Base-by-base conservation (phyloP, 2,113 vertebrate species). In the Perccottus glenii region DNA sequence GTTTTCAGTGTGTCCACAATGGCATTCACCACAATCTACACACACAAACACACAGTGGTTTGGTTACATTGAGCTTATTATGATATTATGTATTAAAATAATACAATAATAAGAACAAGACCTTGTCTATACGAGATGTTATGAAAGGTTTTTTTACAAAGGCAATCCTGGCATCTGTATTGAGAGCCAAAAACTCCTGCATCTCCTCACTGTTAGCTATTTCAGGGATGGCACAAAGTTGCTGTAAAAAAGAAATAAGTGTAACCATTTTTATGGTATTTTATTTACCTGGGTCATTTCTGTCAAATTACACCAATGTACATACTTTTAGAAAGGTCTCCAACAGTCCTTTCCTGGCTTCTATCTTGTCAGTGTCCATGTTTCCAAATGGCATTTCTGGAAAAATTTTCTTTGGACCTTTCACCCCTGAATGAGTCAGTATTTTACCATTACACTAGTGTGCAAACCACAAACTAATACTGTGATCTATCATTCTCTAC, bases 361-460 rank as follows among this genome's bases (percentile, higher is more conserved):
- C 98, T 4, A 99, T 97, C 89, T 93, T 95, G 58, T 99, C 98
- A 1, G 94, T 98, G 88, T 99, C 98, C 98, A 99, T 99, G 83
- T 99, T 99, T 78, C 97, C 98, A 90, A 99, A 99, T 0, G 98
- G 98, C 67, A 99, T 94, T 64, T 99, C 98, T 2, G 98, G 98
- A 85, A 99, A 98, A 32, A 99, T 88, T 69, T 98, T 99, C 92
- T 98, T 99, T 58, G 98, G 98, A 47, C 97, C 98, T 91, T 99
- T 99, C 43, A 99, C 94, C 84, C 96, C 97, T 99, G 78, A 38
- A 81, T 55, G 27, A 61, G 48, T 40, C 12, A 58, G 14, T 6
- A 50, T 62, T 48, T 60, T 4, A 5, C 11, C 12, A 44, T 66
- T 15, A 27, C 48, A 50, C 16, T 47, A 27, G 4, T 27, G 12